Evolutionary conservation across 2,113 vertebrate genomes (phyloP), one percentile per base, ranked within the genome.

Genomic region (Chamaea fasciata): DNA sequence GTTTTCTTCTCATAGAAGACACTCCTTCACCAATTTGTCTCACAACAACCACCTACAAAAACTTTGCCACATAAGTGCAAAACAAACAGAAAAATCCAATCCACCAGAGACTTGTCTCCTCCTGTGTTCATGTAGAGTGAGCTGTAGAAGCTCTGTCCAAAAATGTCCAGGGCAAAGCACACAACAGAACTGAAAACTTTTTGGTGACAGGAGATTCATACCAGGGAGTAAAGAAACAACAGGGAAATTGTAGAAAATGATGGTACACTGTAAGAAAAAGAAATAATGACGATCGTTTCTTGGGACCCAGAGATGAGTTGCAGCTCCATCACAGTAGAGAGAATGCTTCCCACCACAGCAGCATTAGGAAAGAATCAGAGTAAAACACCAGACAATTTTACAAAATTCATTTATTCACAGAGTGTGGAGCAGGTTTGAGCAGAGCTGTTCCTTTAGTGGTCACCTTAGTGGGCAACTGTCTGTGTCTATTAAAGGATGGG

Each of bases 21-120:
- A 67, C 5, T 1, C 8, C 33, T 31, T 9, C 20, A 82, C 4
- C 28, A n/a, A 15, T 53, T 6, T 46, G 30, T 9, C 14, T 69
- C 33, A n/a, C 39, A 33, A 37, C 2, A 24, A 0, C 1, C 6
- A 1, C 1, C 33, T 55, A 56, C 15, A 11, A 68, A 53, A 62
- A 53, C 18, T 8, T 73, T 73, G 7, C 15, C 5, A 6, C 3
- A 1, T 39, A 47, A 85, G 12, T 15, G 15, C 10, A 70, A 42
- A 7, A 20, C 19, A 33, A 74, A 78, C 8, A 18, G 33, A 39
- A 94, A 85, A 88, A 33, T 39, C 22, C 31, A 67, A 15, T 39
- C 9, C 28, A 33, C 7, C 31, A 77, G 42, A 41, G 33, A 42
- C 27, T 63, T 55, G 13, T 16, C 17, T 83, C 15, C 44, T 78